phyloP scores from a whole-genome alignment of 2,888 invertebrate species.

The Euplagia quadripunctaria region DNA sequence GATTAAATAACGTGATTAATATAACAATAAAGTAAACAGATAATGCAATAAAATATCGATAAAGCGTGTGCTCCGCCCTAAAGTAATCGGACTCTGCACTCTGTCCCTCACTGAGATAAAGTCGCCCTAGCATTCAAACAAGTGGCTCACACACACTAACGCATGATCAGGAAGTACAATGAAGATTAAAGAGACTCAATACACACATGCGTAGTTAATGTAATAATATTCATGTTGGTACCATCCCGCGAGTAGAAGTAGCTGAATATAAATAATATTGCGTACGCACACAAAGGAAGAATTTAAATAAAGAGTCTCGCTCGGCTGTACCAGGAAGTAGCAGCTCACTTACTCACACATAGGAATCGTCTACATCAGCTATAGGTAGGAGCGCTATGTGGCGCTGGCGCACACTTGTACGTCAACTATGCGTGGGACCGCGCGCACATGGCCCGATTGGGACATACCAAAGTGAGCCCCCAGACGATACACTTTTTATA shows the following conservation, averaged over 20 bases:
- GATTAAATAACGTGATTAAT: neutral
- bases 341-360: conserved; percentile 80
- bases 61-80: conserved; percentile 66
- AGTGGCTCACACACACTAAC: conserved; percentile 84
- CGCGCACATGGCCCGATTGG: conserved; percentile 86
- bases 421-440: conserved; percentile 85
- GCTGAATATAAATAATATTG: conserved; percentile 83
- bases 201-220: conserved; percentile 78
- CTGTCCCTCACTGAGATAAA: conserved; percentile 85
- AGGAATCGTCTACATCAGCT: conserved; percentile 63
- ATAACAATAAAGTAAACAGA: neutral
- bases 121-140: conserved; percentile 87
- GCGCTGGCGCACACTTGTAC: conserved; percentile 85
- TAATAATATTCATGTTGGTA: conserved; percentile 80
- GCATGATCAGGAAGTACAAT: conserved; percentile 86
- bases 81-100: conserved; percentile 86
- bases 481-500: conserved; percentile 84
- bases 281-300: conserved; percentile 81
- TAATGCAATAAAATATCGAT: conserved; percentile 59
- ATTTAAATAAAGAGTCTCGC: conserved; percentile 86
- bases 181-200: conserved; percentile 84
- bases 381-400: conserved; percentile 73
- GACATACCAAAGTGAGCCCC: conserved; percentile 83
- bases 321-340: conserved; percentile 86
- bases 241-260: conserved; percentile 71